These are phyloP conservation scores for Cololabis saira DNA, from an alignment of 2,113 vertebrate species.

Conservation along the genomic window DNA sequence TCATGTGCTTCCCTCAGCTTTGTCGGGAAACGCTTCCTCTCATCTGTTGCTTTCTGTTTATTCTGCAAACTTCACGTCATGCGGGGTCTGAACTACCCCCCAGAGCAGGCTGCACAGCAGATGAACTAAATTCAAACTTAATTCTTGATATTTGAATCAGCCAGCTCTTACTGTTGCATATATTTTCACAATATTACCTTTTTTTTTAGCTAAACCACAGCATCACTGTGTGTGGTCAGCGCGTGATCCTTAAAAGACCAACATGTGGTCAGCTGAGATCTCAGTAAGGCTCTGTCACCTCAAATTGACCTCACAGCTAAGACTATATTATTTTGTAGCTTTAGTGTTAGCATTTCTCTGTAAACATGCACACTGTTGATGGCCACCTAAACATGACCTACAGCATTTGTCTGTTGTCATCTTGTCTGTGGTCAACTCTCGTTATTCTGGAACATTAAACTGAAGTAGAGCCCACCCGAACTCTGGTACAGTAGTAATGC, in stretches of 20 bases:
- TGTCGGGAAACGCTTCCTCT: conserved; percentile 41
- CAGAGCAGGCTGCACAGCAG: not conserved
- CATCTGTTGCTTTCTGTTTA: conserved; percentile 25
- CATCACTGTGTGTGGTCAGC: conserved; percentile 57
- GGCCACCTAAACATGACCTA: not conserved
- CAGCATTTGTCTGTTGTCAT: not conserved
- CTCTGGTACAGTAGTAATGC: not conserved
- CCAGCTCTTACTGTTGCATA: not conserved
- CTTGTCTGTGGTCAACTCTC: not conserved
- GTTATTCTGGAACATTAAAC: not conserved
- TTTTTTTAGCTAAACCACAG: conserved; percentile 24
- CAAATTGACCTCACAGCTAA: conserved; percentile 5
- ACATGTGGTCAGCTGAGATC: conserved; percentile 34
- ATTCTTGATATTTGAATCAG: conserved; percentile 26
- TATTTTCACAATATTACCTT: not conserved
- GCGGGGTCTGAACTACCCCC: not conserved
- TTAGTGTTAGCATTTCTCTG: not conserved
- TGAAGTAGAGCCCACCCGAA: not conserved
- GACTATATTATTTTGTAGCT: not conserved
- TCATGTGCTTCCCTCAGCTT: conserved; percentile 29
- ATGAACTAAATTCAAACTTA: conserved; percentile 11
- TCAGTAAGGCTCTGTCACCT: conserved; percentile 14
- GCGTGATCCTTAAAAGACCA: conserved; percentile 38
- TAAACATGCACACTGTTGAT: not conserved
- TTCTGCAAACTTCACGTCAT: conserved; percentile 17